Base-by-base conservation (phyloP, 37 sponge, comb jelly and placozoan species). In the Lycopodina hypogea region DNA sequence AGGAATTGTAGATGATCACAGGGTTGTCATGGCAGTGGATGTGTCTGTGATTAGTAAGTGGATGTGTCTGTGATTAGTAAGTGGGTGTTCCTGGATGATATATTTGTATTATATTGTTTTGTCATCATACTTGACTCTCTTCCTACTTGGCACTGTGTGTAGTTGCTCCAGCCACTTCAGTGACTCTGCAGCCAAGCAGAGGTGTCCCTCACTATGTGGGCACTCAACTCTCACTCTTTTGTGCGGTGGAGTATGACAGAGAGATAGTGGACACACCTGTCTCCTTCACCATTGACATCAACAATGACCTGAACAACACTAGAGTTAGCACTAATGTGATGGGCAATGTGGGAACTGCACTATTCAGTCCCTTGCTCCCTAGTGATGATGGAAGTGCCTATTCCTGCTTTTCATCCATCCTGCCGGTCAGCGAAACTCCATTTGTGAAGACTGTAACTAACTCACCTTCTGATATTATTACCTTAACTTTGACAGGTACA, bases 1-100 rank as follows among this genome's bases (percentile, higher is more conserved):
- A 7, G 71, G 50, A 11, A 18, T 45, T 14, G 71, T 71, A 2
- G 18, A 8, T 17, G 29, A 71, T 28, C 71, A 71, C 50, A 19
- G 22, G 6, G 50, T 71, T 7, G 6, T 2, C 50, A 23, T 11
- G 12, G 12, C 71, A 7, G 19, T 1, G 29, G 17, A 6, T 71
- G 71, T 71, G 28, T 17, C 71, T 4, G 71, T 71, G 28, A 40
- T 21, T 12, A n/a, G 71, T 71, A 42, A 71, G 71, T 71, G 71
- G 4, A 67, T 30, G 15, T 12, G 12, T 28, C 7, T 59, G 28
- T 28, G 12, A 17, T 21, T 12, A n/a, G 71, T 71, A 42, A 71
- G 71, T 71, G 71, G 4, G 30, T 30, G 15, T 12, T 17, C 6
- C 7, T 59, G 28, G 3, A 59, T n/a, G n/a, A n/a, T n/a, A n/a